A percentile compares a stretch with the other conserved stretches of the same genome.
Conservation (phyloP, 2,797 vertebrate genomes). For the Peromyscus eremicus region DNA sequence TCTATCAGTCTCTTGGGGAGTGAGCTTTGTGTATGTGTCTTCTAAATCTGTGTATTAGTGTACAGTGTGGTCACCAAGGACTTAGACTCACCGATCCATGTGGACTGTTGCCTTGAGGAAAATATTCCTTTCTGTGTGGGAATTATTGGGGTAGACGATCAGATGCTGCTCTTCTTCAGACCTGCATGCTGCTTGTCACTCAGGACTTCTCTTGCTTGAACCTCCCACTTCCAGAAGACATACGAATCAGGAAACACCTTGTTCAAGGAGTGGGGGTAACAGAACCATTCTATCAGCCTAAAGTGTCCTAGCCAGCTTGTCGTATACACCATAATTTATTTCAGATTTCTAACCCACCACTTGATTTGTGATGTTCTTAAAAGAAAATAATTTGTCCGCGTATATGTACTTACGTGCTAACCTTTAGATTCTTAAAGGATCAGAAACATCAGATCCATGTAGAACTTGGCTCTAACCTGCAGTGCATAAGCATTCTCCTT, state of each 20-base stretch:
- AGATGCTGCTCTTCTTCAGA: neutral
- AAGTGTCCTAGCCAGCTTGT: neutral
- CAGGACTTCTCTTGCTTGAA: neutral
- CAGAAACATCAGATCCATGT: neutral
- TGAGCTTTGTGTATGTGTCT: neutral
- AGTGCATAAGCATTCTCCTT: neutral
- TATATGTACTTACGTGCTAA: neutral
- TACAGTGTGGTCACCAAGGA: neutral
- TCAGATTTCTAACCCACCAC: neutral
- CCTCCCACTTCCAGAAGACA: neutral
- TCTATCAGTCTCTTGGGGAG: neutral
- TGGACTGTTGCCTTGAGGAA: neutral
- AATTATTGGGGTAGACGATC: neutral
- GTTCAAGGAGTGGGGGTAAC: neutral
- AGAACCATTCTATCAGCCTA: neutral
- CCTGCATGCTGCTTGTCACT: neutral
- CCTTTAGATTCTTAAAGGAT: neutral
- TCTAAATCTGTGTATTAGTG: neutral
- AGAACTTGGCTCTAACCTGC: neutral
- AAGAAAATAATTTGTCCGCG: neutral
- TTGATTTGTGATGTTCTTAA: neutral
- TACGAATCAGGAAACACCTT: constrained; percentile 16
- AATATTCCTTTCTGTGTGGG: neutral
- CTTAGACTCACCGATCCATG: neutral
- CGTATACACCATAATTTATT: neutral